phyloP scores from a whole-genome alignment of 2,797 vertebrate genomes.

The Syngnathus rostellatus region DNA sequence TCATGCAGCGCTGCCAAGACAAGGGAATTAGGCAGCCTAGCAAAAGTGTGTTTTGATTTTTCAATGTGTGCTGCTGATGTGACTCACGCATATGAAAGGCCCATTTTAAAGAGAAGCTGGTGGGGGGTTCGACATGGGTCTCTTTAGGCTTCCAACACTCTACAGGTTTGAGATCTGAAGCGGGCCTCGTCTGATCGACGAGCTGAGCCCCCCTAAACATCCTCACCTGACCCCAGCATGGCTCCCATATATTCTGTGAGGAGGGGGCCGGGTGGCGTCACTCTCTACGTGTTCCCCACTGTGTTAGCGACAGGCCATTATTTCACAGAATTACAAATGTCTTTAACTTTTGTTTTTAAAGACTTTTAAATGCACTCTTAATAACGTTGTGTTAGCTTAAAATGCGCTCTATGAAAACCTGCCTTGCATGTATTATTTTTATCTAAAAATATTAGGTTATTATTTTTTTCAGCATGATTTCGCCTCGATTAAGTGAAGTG shows the following conservation, averaged over 20 bases:
- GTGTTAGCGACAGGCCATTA: slow-evolving; percentile 43
- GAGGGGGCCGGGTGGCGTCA: slow-evolving; percentile 20
- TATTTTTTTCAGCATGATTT: not conserved
- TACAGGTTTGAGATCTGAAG: slow-evolving; percentile 56
- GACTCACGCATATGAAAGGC: slow-evolving; percentile 66
- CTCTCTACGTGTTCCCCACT: slow-evolving; percentile 22
- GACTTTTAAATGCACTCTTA: no score
- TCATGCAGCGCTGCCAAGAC: slow-evolving; percentile 48
- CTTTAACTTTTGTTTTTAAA: no score
- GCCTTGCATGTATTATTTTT: no score
- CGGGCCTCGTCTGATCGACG: slow-evolving; percentile 44
- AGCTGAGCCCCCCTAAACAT: slow-evolving; percentile 32
- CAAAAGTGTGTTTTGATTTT: slow-evolving; percentile 61
- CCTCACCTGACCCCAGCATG: slow-evolving; percentile 58
- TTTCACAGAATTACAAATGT: no score
- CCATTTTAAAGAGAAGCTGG: slow-evolving; percentile 46
- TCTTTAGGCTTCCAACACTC: slow-evolving; percentile 50
- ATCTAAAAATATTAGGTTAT: not conserved
- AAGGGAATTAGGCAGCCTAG: slow-evolving; percentile 39
- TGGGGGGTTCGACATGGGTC: slow-evolving; percentile 11
- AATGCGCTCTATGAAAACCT: no score
- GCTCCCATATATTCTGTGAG: slow-evolving; percentile 53
- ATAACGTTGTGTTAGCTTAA: no score
- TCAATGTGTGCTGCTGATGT: slow-evolving; percentile 55
- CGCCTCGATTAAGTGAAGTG: not conserved